A percentile compares a stretch with the other conserved stretches of the same genome.
These are phyloP conservation scores for Antheraea assamensis DNA, from an alignment of 2,888 invertebrate genomes.

Conservation along the genomic window DNA sequence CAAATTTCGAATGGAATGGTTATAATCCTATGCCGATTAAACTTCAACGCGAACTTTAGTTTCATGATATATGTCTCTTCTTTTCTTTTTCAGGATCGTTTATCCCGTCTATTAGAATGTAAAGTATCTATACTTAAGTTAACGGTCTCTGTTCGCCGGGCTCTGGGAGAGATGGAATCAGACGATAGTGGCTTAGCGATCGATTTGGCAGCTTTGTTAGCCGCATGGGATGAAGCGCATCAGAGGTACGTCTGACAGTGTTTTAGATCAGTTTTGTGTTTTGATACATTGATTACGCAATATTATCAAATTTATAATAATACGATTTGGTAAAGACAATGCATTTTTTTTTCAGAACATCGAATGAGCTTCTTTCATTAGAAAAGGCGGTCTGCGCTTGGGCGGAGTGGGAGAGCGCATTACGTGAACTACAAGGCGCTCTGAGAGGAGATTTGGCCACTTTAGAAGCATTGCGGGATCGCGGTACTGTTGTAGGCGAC, in stretches of 20 bases:
- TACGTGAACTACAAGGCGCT: conserved; percentile 89
- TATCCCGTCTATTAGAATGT: conserved; percentile 79
- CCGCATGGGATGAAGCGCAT: conserved; percentile 87
- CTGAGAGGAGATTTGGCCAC: conserved; percentile 85
- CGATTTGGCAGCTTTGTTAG: conserved; percentile 85
- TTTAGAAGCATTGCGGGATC: conserved; percentile 75
- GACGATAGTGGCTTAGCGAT: conserved; percentile 82
- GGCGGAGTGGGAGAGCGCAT: conserved; percentile 89
- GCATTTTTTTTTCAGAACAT: conserved; percentile 80
- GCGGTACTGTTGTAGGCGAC: conserved; percentile 82
- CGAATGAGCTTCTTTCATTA: conserved; percentile 86
- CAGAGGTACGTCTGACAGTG: conserved; percentile 77
- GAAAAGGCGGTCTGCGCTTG: conserved; percentile 88
- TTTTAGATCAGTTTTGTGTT: not conserved
- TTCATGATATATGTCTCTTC: not conserved
- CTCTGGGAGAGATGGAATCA: conserved; percentile 73
- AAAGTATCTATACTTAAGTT: conserved; percentile 81
- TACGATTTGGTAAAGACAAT: too few relatives aligned
- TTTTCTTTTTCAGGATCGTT: conserved; percentile 66
- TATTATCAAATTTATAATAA: too few relatives aligned
- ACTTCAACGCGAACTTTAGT: too few relatives aligned
- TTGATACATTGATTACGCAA: not conserved
- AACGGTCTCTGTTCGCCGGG: conserved; percentile 82
- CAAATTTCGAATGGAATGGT: too few relatives aligned
- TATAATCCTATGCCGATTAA: too few relatives aligned